A percentile compares a stretch with the other conserved stretches of the same genome.
These are phyloP conservation scores for Polydrusus pterygomalis DNA, from an alignment of 2,888 invertebrate genomes.

Conservation along the genomic window DNA sequence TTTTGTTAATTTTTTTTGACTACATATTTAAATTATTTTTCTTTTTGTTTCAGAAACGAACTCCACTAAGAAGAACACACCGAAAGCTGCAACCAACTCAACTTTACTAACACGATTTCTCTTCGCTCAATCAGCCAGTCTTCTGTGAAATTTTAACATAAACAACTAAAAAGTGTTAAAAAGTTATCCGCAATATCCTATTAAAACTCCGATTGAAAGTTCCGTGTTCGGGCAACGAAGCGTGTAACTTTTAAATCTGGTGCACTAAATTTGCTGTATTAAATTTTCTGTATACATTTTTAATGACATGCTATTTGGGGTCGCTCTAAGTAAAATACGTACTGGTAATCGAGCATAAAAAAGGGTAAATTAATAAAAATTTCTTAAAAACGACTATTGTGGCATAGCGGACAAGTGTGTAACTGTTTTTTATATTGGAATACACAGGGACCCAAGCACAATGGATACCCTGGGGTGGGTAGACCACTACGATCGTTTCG, in stretches of 20 bases:
- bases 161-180: background rate
- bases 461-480: no score
- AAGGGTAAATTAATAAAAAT: no score
- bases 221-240: background rate
- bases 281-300: constrained; percentile 1
- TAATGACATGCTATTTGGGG: background rate
- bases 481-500: no score
- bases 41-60: background rate
- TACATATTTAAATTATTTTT: background rate
- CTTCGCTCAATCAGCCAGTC: background rate
- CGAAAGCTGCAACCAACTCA: background rate
- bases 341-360: background rate
- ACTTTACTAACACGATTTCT: background rate
- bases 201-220: background rate
- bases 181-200: constrained; percentile 5
- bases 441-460: no score
- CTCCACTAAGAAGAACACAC: background rate
- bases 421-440: no score
- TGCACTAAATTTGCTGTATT: background rate
- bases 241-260: constrained; percentile 1
- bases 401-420: no score
- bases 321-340: background rate
- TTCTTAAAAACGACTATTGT: no score
- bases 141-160: background rate
- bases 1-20: no score